Conservation (phyloP, 2,888 invertebrate species). For the Catocala sponsa region DNA sequence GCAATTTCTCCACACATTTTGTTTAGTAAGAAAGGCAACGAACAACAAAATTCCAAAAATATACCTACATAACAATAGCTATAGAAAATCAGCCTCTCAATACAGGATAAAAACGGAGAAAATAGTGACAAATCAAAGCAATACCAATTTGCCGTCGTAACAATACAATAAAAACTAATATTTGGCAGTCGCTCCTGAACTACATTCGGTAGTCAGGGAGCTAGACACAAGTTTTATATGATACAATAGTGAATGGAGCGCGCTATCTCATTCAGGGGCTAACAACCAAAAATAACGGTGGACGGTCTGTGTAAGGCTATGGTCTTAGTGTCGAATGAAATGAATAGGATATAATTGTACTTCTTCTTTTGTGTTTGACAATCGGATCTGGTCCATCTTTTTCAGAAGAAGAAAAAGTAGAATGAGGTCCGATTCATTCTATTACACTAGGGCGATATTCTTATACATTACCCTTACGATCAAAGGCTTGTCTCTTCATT, state of each 20-base stretch:
- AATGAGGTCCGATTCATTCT: too few relatives aligned
- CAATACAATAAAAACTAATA: conserved; percentile 21
- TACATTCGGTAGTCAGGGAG: conserved; percentile 7
- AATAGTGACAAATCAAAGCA: conserved; percentile 6
- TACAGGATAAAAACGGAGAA: not conserved
- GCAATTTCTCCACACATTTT: too few relatives aligned
- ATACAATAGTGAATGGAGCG: conserved; percentile 14
- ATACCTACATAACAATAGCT: too few relatives aligned
- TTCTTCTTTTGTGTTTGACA: too few relatives aligned
- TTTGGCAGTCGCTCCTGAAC: conserved; percentile 11
- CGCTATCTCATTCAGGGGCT: conserved; percentile 34
- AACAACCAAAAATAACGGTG: conserved; percentile 50
- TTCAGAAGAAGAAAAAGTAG: too few relatives aligned
- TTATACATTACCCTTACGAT: too few relatives aligned
- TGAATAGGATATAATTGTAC: not conserved
- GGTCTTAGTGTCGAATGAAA: conserved; percentile 5
- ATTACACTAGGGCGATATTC: too few relatives aligned
- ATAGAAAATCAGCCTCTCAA: too few relatives aligned
- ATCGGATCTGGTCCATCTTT: too few relatives aligned
- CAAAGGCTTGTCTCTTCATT: too few relatives aligned
- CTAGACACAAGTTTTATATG: conserved; percentile 22
- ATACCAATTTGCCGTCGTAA: conserved; percentile 11
- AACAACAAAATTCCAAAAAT: not conserved
- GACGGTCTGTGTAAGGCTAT: conserved; percentile 2
- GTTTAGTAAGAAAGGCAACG: not conserved